Evolutionary conservation across 1,140 invertebrate species (phyloP), one percentile per base, ranked within the genome.

Genomic region (Oncopeltus fasciatus): DNA sequence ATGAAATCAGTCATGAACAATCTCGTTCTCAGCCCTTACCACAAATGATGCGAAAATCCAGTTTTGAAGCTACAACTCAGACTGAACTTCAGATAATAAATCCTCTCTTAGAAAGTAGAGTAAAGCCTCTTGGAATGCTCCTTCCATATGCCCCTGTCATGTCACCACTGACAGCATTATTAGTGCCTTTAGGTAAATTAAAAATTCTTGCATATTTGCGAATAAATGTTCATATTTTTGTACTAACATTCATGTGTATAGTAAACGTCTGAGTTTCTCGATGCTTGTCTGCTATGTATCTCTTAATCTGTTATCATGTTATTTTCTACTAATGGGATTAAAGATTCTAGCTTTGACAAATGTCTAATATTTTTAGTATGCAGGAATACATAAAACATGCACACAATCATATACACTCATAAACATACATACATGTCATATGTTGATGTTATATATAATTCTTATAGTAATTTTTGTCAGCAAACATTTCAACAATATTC

Each of bases 101-200:
- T 53, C 49, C 49, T 27, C 49, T 53, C 2, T 27, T 53, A 53
- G 26, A 24, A 26, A 2, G 14, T 9, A 53, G 2, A 18, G 4
- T 53, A 27, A 61, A n/a, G 46, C 44, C 59, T 38, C 59, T 44
- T 21, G 49, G 33, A 53, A 65, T 67, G 65, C 56, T 68, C 65
- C 49, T 64, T 66, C 57, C 62, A 60, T 47, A 53, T 64, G 16
- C 64, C 62, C 65, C 31, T 60, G 43, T 70, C 46, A 24, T 69
- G 64, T 72, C 73, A 56, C 71, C 72, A 56, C 68, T 72, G 68
- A 68, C 69, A 59, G 69, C 70, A 26, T 68, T 74, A 29, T 63
- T 73, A 61, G 68, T 66, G 66, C 70, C 72, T 43, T 58, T 68
- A 67, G 68, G 62, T 71, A 66, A 68, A 20, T 4, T 29, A 56